Evolutionary conservation across 2,888 invertebrate species (phyloP).

Genomic region (Caradrina clavipalpis): DNA sequence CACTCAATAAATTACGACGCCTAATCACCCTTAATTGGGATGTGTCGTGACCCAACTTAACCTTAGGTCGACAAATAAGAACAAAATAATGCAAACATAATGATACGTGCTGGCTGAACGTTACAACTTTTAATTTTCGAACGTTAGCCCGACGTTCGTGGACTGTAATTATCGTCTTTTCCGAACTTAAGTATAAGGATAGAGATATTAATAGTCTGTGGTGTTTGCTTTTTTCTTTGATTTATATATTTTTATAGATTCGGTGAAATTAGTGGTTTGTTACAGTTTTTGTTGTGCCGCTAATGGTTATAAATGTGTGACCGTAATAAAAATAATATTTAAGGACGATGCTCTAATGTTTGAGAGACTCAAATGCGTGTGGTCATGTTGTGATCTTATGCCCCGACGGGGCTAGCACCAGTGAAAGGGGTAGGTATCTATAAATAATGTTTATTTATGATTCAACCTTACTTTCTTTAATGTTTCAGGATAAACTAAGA

Average conservation of each 20-base stretch:
- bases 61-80: constrained; percentile 85
- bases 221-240: constrained; percentile 88
- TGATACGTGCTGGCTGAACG: constrained; percentile 84
- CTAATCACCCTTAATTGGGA: constrained; percentile 90
- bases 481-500: neutral
- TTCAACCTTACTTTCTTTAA: neutral
- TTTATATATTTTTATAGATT: constrained; percentile 88
- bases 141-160: constrained; percentile 81
- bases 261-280: constrained; percentile 85
- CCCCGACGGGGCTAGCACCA: constrained; percentile 17
- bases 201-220: constrained; percentile 88
- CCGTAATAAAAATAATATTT: constrained; percentile 67
- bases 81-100: constrained; percentile 89
- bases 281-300: constrained; percentile 81
- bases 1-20: constrained; percentile 89
- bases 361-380: constrained; percentile 53
- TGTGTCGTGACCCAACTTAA: constrained; percentile 90
- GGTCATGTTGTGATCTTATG: constrained; percentile 37
- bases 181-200: constrained; percentile 89
- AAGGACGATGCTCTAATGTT: constrained; percentile 44
- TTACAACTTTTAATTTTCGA: constrained; percentile 86
- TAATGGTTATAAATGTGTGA: constrained; percentile 87
- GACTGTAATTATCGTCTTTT: constrained; percentile 88
- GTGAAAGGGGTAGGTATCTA: neutral
- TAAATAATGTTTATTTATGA: too few relatives aligned